Evolutionary conservation across 2,113 vertebrate genomes (phyloP).

Genomic region (Corvus cornix): DNA sequence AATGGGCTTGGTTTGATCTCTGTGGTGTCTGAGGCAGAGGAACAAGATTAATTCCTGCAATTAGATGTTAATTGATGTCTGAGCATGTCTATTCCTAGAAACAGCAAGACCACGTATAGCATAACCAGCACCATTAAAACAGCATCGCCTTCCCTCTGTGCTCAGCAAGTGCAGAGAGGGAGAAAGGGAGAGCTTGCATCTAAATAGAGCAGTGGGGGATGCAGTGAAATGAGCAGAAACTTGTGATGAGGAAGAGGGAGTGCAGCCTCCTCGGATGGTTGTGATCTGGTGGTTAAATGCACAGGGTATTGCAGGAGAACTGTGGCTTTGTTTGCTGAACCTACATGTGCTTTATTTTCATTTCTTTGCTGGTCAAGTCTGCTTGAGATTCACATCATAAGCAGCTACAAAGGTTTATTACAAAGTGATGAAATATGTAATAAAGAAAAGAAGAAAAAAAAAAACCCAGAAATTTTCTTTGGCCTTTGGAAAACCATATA

Average conservation of each 20-base stretch:
- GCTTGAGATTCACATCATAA: slow-evolving; percentile 25
- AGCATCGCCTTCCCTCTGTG: slow-evolving; percentile 27
- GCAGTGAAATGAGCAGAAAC: background rate
- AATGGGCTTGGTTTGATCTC: slow-evolving; percentile 58
- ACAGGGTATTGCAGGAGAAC: background rate
- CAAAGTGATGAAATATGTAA: slow-evolving; percentile 11
- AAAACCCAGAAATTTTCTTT: background rate
- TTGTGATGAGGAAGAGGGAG: background rate
- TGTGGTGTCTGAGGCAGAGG: slow-evolving; percentile 45
- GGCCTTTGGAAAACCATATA: slow-evolving; percentile 37
- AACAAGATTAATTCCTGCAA: slow-evolving; percentile 69
- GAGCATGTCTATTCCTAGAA: slow-evolving; percentile 66
- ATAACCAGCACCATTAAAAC: slow-evolving; percentile 61
- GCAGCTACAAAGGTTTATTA: slow-evolving; percentile 29
- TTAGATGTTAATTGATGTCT: slow-evolving; percentile 72
- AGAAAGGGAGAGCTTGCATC: background rate
- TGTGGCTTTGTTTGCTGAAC: slow-evolving; percentile 18
- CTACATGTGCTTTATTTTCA: background rate
- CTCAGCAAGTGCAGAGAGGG: background rate
- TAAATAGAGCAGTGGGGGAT: background rate
- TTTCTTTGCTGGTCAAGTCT: background rate
- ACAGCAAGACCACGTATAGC: slow-evolving; percentile 34
- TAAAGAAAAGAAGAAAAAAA: background rate
- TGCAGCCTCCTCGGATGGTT: background rate
- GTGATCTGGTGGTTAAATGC: background rate